These are phyloP conservation scores for Orthonyx spaldingii DNA, from an alignment of 2,113 vertebrate species.

Conservation along the genomic window DNA sequence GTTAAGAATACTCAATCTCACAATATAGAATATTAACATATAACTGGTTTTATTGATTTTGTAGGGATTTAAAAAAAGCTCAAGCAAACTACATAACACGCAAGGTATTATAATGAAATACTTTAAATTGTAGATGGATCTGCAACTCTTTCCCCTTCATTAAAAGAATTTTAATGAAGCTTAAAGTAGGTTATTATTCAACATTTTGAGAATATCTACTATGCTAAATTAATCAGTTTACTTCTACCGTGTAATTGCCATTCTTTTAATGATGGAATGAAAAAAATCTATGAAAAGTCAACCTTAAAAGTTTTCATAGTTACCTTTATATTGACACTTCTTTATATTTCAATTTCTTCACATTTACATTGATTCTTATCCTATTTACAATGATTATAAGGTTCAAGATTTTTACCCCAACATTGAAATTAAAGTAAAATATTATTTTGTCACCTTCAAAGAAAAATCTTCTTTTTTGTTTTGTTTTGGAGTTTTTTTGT, in stretches of 20 bases:
- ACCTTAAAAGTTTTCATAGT: neutral
- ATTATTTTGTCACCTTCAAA: neutral
- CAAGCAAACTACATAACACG: neutral
- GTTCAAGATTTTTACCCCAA: neutral
- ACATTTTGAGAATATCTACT: neutral
- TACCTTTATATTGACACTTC: neutral
- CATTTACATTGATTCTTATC: neutral
- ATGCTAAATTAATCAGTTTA: neutral
- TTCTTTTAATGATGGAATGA: neutral
- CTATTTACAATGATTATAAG: neutral
- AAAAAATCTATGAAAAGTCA: neutral
- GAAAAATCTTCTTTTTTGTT: neutral
- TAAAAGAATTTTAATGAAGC: neutral
- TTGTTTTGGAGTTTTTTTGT: neutral
- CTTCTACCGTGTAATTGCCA: neutral
- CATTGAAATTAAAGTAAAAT: neutral
- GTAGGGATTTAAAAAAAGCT: neutral
- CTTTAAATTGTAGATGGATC: neutral
- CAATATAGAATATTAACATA: neutral
- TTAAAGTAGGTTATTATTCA: neutral
- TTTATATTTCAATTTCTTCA: neutral
- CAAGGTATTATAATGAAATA: neutral
- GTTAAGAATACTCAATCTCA: neutral
- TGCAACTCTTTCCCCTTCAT: neutral
- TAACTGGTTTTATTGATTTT: neutral